Evolutionary conservation across 1,140 invertebrate species (phyloP).

Genomic region (Calosoma granatense): DNA sequence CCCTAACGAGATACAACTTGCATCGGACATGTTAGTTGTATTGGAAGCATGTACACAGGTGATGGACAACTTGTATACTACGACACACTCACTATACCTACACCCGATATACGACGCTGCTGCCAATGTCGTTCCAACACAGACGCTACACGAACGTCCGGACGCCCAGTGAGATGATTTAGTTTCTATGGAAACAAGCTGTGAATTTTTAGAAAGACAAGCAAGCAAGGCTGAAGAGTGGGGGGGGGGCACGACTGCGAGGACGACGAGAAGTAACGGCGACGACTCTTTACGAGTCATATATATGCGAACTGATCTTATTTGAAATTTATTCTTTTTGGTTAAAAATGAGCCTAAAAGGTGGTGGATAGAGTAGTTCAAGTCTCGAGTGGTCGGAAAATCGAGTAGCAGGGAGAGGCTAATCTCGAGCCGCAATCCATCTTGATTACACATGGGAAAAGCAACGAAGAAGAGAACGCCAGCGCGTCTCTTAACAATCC

Average conservation of each 20-base stretch:
- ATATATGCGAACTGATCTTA: slow-evolving; percentile 24
- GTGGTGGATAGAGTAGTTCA: not conserved
- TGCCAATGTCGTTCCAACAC: too few relatives aligned
- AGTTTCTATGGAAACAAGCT: slow-evolving; percentile 25
- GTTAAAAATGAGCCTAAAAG: slow-evolving; percentile 27
- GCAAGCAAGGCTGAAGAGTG: slow-evolving; percentile 11
- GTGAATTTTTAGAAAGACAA: slow-evolving; percentile 23
- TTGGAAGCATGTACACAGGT: too few relatives aligned
- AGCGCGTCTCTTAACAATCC: too few relatives aligned
- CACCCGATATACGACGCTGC: too few relatives aligned
- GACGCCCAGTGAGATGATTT: slow-evolving; percentile 21
- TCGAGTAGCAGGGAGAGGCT: slow-evolving; percentile 20
- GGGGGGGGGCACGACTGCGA: too few relatives aligned
- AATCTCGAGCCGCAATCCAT: slow-evolving; percentile 29
- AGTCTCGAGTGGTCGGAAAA: slow-evolving; percentile 1
- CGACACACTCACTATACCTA: too few relatives aligned
- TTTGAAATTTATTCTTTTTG: slow-evolving; percentile 27
- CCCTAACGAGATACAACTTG: too few relatives aligned
- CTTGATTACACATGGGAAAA: slow-evolving; percentile 29
- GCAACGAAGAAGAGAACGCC: slow-evolving; percentile 6
- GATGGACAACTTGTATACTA: too few relatives aligned
- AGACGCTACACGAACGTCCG: too few relatives aligned
- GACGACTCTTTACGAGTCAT: slow-evolving; percentile 22
- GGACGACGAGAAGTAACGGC: too few relatives aligned
- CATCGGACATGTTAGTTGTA: too few relatives aligned